Conservation (phyloP, 1,140 invertebrate species). For the Notospermus geniculatus region DNA sequence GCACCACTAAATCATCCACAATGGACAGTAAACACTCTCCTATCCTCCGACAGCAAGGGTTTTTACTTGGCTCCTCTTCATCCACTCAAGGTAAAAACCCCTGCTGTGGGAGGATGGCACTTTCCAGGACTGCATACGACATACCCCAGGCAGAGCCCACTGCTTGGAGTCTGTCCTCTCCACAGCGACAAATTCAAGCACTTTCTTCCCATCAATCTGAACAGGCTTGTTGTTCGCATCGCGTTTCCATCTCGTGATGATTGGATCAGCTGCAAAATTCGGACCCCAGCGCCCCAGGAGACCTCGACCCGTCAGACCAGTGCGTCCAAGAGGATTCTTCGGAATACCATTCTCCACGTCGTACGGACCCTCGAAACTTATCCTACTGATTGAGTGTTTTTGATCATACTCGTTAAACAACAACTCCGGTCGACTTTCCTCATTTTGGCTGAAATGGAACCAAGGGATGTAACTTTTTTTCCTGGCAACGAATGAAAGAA, state of each 20-base stretch:
- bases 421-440: neutral
- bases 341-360: conserved; percentile 42
- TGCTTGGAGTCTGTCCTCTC: conserved; percentile 74
- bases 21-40: too few relatives aligned
- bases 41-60: too few relatives aligned
- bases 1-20: too few relatives aligned
- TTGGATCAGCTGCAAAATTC: conserved; percentile 62
- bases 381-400: conserved; percentile 26
- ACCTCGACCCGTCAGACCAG: conserved; percentile 63
- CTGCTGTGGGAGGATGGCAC: too few relatives aligned
- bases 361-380: conserved; percentile 37
- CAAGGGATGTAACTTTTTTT: neutral
- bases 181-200: conserved; percentile 89
- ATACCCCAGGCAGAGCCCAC: conserved; percentile 83
- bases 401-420: conserved; percentile 36
- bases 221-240: conserved; percentile 54
- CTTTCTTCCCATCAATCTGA: conserved; percentile 53
- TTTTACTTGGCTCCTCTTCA: too few relatives aligned
- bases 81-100: too few relatives aligned
- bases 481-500: too few relatives aligned
- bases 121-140: conserved; percentile 17
- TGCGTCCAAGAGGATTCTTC: conserved; percentile 79
- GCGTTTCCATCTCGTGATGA: conserved; percentile 69
- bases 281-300: conserved; percentile 88
- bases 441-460: neutral